Evolutionary conservation across 2,797 vertebrate species (phyloP).

Genomic region (Lemur catta): DNA sequence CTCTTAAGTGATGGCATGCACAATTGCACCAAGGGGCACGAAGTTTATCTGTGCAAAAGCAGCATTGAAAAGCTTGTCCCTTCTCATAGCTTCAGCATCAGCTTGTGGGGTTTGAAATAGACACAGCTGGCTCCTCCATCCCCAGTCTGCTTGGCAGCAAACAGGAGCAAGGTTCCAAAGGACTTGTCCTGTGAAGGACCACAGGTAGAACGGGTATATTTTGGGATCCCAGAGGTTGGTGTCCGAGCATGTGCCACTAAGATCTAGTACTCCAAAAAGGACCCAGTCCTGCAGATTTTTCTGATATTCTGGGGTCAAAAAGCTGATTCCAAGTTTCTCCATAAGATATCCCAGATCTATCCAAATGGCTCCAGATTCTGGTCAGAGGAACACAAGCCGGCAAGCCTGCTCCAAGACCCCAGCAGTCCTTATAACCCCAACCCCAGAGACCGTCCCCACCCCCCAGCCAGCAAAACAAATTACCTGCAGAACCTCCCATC

Average conservation of each 20-base stretch:
- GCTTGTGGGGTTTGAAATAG: background rate
- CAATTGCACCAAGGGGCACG: conserved; percentile 81
- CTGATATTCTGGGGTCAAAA: conserved; percentile 41
- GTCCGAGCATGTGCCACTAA: background rate
- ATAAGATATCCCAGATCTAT: conserved; percentile 1
- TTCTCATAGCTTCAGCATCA: conserved; percentile 39
- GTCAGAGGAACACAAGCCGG: conserved; percentile 35
- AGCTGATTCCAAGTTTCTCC: conserved; percentile 54
- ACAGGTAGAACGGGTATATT: conserved; percentile 38
- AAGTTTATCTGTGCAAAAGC: conserved; percentile 80
- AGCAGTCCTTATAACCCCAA: conserved; percentile 47
- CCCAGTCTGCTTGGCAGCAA: conserved; percentile 39
- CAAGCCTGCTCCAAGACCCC: conserved; percentile 29
- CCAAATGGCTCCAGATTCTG: conserved; percentile 1
- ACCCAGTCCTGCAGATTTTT: conserved; percentile 13
- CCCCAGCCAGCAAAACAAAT: conserved; percentile 79
- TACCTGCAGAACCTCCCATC: conserved; percentile 86
- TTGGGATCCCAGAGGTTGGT: background rate
- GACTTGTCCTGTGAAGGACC: background rate
- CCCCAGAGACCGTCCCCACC: conserved; percentile 17
- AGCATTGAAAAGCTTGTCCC: conserved; percentile 60
- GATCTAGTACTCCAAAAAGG: background rate
- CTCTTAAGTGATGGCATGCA: conserved; percentile 85
- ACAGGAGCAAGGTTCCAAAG: conserved; percentile 19
- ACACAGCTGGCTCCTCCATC: conserved; percentile 18